Evolutionary conservation across 2,888 invertebrate species (phyloP).

Genomic region (Apotomis turbidana): DNA sequence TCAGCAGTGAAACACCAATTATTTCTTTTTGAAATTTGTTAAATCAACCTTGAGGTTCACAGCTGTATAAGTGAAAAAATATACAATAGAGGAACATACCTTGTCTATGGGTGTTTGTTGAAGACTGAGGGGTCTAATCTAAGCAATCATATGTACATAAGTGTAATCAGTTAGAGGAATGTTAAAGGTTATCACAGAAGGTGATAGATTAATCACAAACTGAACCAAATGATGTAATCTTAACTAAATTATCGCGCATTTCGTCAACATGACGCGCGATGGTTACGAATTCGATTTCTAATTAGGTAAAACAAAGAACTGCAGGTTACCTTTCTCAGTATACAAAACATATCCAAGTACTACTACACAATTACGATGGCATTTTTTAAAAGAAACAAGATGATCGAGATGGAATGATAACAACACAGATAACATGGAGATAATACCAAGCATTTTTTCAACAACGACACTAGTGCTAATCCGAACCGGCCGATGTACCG

Average conservation of each 20-base stretch:
- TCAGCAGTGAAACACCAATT: background rate
- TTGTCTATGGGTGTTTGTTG: slow-evolving; percentile 6
- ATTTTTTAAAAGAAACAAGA: slow-evolving; percentile 59
- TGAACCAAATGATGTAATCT: slow-evolving; percentile 37
- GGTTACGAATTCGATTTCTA: slow-evolving; percentile 21
- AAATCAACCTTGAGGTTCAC: background rate
- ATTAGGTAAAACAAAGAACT: slow-evolving; percentile 26
- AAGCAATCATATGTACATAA: slow-evolving; percentile 33
- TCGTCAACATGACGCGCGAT: slow-evolving; percentile 2
- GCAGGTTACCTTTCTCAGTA: slow-evolving; percentile 68
- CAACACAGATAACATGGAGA: slow-evolving; percentile 72
- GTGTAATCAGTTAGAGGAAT: slow-evolving; percentile 4
- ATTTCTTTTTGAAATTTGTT: slow-evolving; percentile 8
- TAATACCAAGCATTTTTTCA: slow-evolving; percentile 63
- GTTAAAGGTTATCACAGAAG: slow-evolving; percentile 41
- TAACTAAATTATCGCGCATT: background rate
- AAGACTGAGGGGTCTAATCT: slow-evolving; percentile 32
- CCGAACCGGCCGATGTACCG: slow-evolving; percentile 49
- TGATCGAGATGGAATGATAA: slow-evolving; percentile 70
- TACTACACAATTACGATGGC: slow-evolving; percentile 51
- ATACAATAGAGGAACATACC: slow-evolving; percentile 18
- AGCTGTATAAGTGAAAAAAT: background rate
- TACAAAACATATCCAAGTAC: slow-evolving; percentile 68
- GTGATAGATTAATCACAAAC: slow-evolving; percentile 24
- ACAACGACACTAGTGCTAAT: slow-evolving; percentile 45